phyloP scores from a whole-genome alignment of 2,113 vertebrate genomes.

The Aegypius monachus region DNA sequence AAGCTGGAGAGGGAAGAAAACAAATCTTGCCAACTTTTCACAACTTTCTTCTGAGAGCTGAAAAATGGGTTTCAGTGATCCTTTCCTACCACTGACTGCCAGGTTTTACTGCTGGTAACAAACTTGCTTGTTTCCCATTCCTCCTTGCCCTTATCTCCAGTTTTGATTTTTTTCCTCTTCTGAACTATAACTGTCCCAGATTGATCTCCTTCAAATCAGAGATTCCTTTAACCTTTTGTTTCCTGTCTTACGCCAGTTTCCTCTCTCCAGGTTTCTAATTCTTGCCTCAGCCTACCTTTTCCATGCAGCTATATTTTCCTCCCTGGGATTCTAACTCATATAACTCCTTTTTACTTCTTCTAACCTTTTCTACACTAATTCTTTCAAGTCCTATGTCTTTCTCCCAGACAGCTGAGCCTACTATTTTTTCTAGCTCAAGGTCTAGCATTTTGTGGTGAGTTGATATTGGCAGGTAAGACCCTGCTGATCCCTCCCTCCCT shows the following conservation, averaged over 20 bases:
- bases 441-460: neutral
- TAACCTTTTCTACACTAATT: neutral
- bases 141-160: neutral
- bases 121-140: neutral
- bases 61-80: neutral
- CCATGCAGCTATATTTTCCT: neutral
- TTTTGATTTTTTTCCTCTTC: neutral
- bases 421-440: neutral
- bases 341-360: neutral
- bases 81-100: neutral
- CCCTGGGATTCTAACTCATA: neutral
- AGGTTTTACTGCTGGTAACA: neutral
- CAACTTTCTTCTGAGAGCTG: neutral
- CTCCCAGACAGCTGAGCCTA: neutral
- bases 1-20: neutral
- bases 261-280: neutral
- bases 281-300: neutral
- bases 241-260: neutral
- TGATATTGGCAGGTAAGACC: neutral
- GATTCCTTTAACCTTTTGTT: neutral
- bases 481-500: fast-evolving
- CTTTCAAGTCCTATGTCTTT: neutral
- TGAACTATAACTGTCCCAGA: neutral
- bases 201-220: neutral
- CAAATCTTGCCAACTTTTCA: neutral